Base-by-base conservation (phyloP, 2,797 vertebrate species). In the Anguilla anguilla region DNA sequence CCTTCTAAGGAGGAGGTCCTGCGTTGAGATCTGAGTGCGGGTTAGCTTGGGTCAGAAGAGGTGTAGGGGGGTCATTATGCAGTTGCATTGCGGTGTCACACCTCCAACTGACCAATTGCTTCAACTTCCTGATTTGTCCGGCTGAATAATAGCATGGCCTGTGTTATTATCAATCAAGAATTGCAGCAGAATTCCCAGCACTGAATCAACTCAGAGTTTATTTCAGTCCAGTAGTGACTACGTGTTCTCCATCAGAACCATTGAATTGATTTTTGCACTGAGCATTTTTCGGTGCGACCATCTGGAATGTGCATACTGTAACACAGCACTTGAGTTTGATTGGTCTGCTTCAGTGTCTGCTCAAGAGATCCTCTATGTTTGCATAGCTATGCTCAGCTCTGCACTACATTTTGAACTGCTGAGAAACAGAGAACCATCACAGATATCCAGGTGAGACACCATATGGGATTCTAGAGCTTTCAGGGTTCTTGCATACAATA, bases 341-440 rank as follows among this genome's bases (percentile, higher is more conserved):
- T 46, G 11, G 82, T 72, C 46, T 55, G 61, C 61, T 53, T 49
- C 67, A 81, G 67, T 87, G 64, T n/a, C 86, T 83, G 61, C 86
- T 83, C 15, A 11, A 84, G 81, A 83, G 79, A 10, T 39, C 25
- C 82, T 51, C 7, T 10, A 43, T n/a, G 43, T 69, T 19, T 81
- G 49, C 83, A 11, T 67, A 77, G 46, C 51, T 82, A 13, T 19
- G 85, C 83, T 89, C 85, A 88, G 86, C 89, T 87, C 49, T 43
- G 81, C 85, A 82, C 85, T 57, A 85, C 91, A 88, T 90, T 88
- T 89, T 90, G 82, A 89, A 51, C 53, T 28, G 85, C 86, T 89
- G 90, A 91, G 88, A 86, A 83, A 83, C 86, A 89, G 83, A 86
- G 83, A 86, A 82, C 86, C 85, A 90, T 90, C 89, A 91, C 61